These are phyloP conservation scores for Corythoichthys haematopterus DNA, from an alignment of 2,113 vertebrate species.

Conservation along the genomic window DNA sequence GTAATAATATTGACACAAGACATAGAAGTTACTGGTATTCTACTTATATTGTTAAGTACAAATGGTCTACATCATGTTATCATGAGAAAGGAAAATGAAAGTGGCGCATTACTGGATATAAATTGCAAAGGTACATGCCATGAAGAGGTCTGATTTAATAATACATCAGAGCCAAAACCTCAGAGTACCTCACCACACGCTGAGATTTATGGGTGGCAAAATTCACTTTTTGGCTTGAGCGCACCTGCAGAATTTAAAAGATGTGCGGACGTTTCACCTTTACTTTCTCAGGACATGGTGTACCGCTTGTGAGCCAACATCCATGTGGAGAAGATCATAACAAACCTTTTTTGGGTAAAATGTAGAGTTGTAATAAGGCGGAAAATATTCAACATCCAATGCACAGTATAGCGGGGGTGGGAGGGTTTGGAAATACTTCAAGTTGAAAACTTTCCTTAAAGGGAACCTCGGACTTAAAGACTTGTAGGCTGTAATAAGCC, in stretches of 20 bases:
- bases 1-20: background rate
- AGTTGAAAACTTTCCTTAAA: background rate
- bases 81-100: background rate
- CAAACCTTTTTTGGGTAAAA: background rate
- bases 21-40: background rate
- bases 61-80: background rate
- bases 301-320: background rate
- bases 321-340: background rate
- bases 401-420: background rate
- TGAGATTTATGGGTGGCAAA: conserved; percentile 11
- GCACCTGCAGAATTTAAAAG: conserved; percentile 1
- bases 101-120: background rate
- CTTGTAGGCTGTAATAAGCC: no score
- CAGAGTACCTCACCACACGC: background rate
- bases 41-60: background rate
- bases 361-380: background rate
- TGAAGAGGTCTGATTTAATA: background rate
- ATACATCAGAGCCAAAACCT: background rate
- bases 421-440: background rate
- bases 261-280: background rate
- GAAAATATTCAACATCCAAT: background rate
- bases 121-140: background rate
- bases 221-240: conserved; percentile 11
- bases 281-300: background rate
- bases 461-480: no score